phyloP scores from a whole-genome alignment of 2,797 vertebrate genomes.

The Bucorvus abyssinicus region DNA sequence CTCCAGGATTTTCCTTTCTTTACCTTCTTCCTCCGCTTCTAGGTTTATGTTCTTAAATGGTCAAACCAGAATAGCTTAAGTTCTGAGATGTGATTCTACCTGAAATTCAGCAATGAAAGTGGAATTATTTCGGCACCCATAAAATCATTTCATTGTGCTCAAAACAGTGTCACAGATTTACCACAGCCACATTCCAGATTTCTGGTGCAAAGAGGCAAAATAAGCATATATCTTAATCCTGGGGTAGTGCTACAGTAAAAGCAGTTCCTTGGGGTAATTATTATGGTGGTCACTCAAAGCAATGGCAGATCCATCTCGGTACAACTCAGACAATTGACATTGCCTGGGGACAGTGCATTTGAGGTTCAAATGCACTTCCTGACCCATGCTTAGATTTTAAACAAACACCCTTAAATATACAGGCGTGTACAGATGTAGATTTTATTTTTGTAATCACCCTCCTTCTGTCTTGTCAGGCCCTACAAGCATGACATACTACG shows the following conservation, averaged over 20 bases:
- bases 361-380: neutral
- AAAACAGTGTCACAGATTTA: neutral
- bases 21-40: neutral
- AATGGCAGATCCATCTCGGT: neutral
- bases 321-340: neutral
- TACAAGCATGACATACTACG: neutral
- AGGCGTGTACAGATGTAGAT: rapidly evolving
- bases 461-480: neutral
- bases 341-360: neutral
- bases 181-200: neutral
- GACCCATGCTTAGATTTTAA: neutral
- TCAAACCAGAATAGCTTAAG: neutral
- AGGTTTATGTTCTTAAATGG: neutral
- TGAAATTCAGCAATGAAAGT: neutral
- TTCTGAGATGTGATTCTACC: neutral
- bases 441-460: neutral
- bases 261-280: neutral
- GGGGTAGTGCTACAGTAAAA: neutral
- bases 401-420: neutral
- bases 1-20: neutral
- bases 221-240: neutral
- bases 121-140: neutral
- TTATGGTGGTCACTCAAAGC: neutral
- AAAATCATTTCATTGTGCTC: neutral
- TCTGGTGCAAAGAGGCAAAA: neutral